Base-by-base conservation (phyloP, 1,140 invertebrate genomes). In the Conus betulinus region DNA sequence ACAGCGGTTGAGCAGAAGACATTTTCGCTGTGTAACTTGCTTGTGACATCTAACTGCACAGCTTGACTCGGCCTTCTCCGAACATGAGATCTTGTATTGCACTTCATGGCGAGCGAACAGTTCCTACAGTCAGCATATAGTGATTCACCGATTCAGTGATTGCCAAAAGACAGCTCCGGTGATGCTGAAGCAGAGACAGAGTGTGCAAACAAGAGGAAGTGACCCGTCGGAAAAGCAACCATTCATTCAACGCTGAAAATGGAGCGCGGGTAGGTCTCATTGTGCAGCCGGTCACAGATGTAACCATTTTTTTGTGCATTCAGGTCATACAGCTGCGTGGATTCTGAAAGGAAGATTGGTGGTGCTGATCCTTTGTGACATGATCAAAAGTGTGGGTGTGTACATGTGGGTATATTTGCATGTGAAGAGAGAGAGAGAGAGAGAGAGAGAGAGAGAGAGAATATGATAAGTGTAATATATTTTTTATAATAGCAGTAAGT, bases 1-100 rank as follows among this genome's bases (percentile, higher is more conserved):
- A 23, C 11, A 63, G 10, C 60, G 17, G 60, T 20, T 7, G 17
- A 81, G 79, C 79, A 81, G 79, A 81, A 81, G 79, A 81, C 79
- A 81, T 81, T 53, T 53, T 81, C 6, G 39, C 39, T 55, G 6
- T 15, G 51, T 71, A n/a, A 71, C 23, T 71, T 7, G 23, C 67
- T 20, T 39, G 6, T n/a, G 67, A n/a, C 15, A n/a, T 63, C 71
- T 74, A 25, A 25, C 11, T 39, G 39, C 39, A 25, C 15, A 23
- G 79, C 39, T 53, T 5, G 79, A 23, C 51, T 15, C 5, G 55
- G 27, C 6, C 27, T 27, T 53, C 25, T n/a, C 52, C n/a, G 57
- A 84, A 84, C 82, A 84, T 84, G 82, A 60, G 51, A 84, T n/a
- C 6, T 10, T 27, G n/a, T 84, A 67, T 84, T 55, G 53, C 82